Evolutionary conservation across 1,140 invertebrate genomes (phyloP), one percentile per base, ranked within the genome.

Genomic region (Microplitis demolitor): DNA sequence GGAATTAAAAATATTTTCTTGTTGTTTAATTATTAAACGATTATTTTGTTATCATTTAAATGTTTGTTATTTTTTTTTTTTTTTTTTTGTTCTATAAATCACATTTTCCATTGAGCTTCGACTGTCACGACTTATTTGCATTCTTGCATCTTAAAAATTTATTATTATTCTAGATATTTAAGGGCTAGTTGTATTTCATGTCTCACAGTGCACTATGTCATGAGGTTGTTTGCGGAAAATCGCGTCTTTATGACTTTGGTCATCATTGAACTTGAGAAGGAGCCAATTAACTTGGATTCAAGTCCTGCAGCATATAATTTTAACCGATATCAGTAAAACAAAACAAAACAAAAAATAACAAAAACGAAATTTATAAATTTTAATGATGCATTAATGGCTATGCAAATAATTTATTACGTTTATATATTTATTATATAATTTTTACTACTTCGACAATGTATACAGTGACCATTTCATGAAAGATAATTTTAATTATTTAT

Each of bases 391-490:
- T 76, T 83, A 87, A 87, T 85, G 85, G 83, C 85, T 87, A 87
- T 87, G 84, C 80, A 77, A 78, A 56, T 69, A 64, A 54, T 74
- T 54, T 69, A 35, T 50, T 62, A 39, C 61, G 63, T 64, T 72
- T 71, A 67, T 67, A 6, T 4, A 73, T 62, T 71, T 6, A 73
- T 51, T 56, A 61, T 56, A 61, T 67, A 72, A 70, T 73, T 63
- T 78, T 75, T 74, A 74, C 45, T 76, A 74, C 73, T 73, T 62
- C 71, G 73, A 73, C 78, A 82, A 84, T 85, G 83, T 83, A 80
- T 84, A 87, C 86, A 87, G 86, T 87, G 86, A 87, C 86, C 86
- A 87, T 87, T 83, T 87, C 84, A 85, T 87, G 83, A 83, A 85
- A 85, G 82, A 79, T 76, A 77, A 71, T 39, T 68, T 62, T 33